Evolutionary conservation across 23 tunicate species (phyloP).

Genomic region (Ascidia mentula): DNA sequence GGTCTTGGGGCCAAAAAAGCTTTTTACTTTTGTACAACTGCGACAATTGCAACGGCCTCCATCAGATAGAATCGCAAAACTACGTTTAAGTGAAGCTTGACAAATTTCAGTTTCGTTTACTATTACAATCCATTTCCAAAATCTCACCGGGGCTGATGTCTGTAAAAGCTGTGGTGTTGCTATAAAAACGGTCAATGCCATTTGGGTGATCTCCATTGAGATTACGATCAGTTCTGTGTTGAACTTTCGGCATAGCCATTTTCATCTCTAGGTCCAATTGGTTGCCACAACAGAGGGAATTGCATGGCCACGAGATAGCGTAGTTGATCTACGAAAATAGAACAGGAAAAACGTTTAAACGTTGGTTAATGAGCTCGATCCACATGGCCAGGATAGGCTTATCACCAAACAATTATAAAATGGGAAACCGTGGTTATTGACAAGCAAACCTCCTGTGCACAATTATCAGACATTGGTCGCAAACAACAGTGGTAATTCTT

Average conservation of each 20-base stretch:
- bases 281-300: not conserved
- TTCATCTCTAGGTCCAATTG: not conserved
- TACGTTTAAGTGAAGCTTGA: not conserved
- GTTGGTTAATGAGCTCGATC: too few relatives aligned
- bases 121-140: not conserved
- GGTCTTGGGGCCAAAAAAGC: not conserved
- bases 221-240: not conserved
- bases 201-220: not conserved
- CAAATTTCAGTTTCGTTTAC: not conserved
- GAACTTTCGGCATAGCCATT: not conserved
- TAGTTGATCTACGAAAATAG: not conserved
- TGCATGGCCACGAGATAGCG: slow-evolving; percentile 7
- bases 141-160: not conserved
- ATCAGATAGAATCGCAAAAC: not conserved
- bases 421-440: too few relatives aligned
- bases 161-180: not conserved
- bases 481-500: too few relatives aligned
- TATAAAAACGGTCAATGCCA: not conserved
- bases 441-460: too few relatives aligned
- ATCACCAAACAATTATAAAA: too few relatives aligned
- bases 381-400: too few relatives aligned
- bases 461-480: too few relatives aligned
- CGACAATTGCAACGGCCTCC: not conserved
- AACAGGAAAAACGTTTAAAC: too few relatives aligned
- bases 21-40: not conserved